Evolutionary conservation across 2,888 invertebrate genomes (phyloP).

Genomic region (Chirona hameri): DNA sequence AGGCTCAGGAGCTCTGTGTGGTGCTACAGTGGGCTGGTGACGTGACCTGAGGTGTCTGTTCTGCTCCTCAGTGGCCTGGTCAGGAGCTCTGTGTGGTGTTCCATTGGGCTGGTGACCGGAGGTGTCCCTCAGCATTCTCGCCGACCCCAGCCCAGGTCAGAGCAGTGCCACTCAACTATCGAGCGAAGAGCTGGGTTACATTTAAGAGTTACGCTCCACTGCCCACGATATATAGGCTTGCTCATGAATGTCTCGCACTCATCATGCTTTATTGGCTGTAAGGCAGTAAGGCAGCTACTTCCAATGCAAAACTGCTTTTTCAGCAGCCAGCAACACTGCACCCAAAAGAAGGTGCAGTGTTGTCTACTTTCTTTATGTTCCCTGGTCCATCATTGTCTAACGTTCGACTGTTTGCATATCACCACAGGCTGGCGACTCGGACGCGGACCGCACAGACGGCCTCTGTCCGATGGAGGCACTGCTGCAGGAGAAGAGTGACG

Average conservation of each 20-base stretch:
- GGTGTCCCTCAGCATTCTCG: neutral
- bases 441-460: neutral
- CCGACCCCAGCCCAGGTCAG: neutral
- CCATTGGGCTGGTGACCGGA: neutral
- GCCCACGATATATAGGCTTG: neutral
- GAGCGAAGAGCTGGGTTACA: neutral
- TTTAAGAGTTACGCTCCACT: neutral
- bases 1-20: no score
- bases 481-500: neutral
- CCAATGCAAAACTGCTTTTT: no score
- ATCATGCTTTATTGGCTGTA: neutral
- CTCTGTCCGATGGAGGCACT: neutral
- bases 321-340: no score
- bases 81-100: constrained; percentile 1
- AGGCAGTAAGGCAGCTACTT: neutral
- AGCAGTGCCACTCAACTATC: neutral
- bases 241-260: neutral
- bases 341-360: no score
- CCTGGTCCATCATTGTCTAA: neutral
- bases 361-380: neutral
- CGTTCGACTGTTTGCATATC: neutral
- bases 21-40: no score
- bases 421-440: no score
- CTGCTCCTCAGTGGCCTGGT: neutral
- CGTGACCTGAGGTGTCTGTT: no score